Conservation (phyloP, 2,888 invertebrate species). For the Morinoia aosen region DNA sequence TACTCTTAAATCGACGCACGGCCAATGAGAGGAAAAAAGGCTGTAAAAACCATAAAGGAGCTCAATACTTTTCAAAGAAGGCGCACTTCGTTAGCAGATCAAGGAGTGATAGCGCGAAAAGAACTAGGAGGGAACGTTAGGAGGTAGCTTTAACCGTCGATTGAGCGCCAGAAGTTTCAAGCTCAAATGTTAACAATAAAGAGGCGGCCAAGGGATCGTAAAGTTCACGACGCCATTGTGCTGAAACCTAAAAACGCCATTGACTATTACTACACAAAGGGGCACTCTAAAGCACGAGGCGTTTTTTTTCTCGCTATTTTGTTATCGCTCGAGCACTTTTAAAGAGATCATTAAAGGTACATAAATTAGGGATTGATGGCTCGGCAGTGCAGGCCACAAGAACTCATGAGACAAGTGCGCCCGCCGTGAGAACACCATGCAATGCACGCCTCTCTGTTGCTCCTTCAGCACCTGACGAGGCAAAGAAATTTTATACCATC, state of each 20-base stretch:
- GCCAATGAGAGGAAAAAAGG: not conserved
- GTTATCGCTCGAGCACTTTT: constrained; percentile 49
- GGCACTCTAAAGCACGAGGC: constrained; percentile 34
- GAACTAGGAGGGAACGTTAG: not conserved
- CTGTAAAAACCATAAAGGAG: constrained; percentile 8
- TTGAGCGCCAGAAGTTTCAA: constrained; percentile 31
- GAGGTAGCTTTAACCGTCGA: not conserved
- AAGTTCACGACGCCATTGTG: constrained; percentile 40
- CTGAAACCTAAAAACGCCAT: constrained; percentile 40
- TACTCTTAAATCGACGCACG: not conserved
- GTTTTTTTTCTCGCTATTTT: constrained; percentile 49
- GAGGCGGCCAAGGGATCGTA: constrained; percentile 40
- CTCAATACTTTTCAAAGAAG: constrained; percentile 17
- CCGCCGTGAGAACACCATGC: not conserved
- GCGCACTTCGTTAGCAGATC: constrained; percentile 25
- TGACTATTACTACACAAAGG: constrained; percentile 49
- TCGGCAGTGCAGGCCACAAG: not conserved
- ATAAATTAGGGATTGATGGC: constrained; percentile 48
- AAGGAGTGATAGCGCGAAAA: constrained; percentile 30
- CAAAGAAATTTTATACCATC: not conserved
- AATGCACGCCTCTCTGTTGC: not conserved
- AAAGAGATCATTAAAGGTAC: constrained; percentile 50
- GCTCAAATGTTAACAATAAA: constrained; percentile 40
- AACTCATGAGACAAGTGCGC: not conserved
- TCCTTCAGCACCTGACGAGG: not conserved